Evolutionary conservation across 2,113 vertebrate species (phyloP).

Genomic region (Hemichromis elongatus): DNA sequence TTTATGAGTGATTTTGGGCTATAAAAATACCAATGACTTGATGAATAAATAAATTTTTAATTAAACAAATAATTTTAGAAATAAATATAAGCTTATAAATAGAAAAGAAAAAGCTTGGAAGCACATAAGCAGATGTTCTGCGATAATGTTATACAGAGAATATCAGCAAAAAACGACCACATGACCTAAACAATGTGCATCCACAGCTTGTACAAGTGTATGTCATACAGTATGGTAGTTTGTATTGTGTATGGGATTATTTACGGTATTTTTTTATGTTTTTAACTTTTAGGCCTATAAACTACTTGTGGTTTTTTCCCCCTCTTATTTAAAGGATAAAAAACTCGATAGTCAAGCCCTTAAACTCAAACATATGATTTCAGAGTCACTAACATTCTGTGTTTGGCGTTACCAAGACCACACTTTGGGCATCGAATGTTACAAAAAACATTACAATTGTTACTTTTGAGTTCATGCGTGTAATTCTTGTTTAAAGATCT

Average conservation of each 20-base stretch:
- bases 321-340: not conserved
- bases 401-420: too few relatives aligned
- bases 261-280: not conserved
- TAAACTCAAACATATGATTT: not conserved
- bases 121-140: not conserved
- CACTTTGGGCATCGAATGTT: not conserved
- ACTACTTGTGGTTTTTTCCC: not conserved
- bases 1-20: not conserved
- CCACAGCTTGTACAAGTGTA: not conserved
- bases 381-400: too few relatives aligned
- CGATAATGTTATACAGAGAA: not conserved
- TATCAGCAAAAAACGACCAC: too few relatives aligned
- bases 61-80: accelerated
- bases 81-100: not conserved
- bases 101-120: too few relatives aligned
- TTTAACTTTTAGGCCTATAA: not conserved
- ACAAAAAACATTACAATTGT: not conserved
- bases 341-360: not conserved
- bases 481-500: not conserved
- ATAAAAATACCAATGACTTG: not conserved
- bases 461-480: not conserved
- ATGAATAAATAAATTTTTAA: not conserved
- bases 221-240: not conserved
- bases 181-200: not conserved
- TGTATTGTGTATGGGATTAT: not conserved